A percentile compares a stretch with the other conserved stretches of the same genome.
These are phyloP conservation scores for Aspiorhynchus laticeps DNA, from an alignment of 2,113 vertebrate species.

Conservation along the genomic window DNA sequence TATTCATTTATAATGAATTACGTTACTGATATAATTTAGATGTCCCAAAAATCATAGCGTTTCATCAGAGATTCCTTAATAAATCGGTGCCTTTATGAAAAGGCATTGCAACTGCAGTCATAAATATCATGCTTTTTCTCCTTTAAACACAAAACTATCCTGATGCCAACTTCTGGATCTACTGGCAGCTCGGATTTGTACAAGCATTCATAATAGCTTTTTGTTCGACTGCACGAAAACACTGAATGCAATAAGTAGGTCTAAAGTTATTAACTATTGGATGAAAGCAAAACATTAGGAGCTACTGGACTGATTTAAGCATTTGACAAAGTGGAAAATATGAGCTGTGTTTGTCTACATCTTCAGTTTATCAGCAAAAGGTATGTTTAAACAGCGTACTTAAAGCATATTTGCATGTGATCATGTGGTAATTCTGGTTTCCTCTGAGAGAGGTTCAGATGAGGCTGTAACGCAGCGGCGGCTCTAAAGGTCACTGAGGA, in stretches of 20 bases:
- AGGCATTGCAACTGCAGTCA: neutral
- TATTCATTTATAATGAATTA: neutral
- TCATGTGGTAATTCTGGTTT: neutral
- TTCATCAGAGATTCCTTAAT: neutral
- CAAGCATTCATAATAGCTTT: neutral
- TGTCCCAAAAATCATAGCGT: neutral
- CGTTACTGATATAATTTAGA: neutral
- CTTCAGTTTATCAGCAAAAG: neutral
- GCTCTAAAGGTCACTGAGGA: neutral
- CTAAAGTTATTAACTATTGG: neutral
- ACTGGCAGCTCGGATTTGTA: neutral
- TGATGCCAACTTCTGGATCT: neutral
- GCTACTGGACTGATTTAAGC: neutral
- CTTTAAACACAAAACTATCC: neutral
- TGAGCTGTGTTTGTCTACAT: neutral
- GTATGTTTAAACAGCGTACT: neutral
- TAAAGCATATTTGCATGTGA: neutral
- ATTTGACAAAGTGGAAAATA: neutral
- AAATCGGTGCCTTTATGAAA: neutral
- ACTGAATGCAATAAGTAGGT: neutral
- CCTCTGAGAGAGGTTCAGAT: neutral
- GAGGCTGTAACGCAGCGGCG: neutral
- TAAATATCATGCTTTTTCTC: neutral
- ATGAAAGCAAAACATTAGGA: neutral
- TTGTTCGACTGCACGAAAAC: conserved; percentile 13